Conservation (phyloP, 2,113 vertebrate genomes). For the Papio anubis region DNA sequence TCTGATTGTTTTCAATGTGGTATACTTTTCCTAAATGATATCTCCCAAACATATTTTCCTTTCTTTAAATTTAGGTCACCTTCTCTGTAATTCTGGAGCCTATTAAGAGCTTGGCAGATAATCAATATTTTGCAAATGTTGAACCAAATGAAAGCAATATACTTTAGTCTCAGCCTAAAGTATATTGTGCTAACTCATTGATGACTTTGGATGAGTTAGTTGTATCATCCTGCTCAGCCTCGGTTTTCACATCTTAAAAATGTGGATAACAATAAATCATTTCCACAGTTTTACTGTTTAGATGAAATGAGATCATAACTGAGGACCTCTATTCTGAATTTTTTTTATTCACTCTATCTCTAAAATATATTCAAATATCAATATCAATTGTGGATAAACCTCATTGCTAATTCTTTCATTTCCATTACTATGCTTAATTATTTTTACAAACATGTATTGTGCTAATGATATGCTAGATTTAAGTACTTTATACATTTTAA, state of each 20-base stretch:
- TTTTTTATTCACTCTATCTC: neutral
- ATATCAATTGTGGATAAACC: neutral
- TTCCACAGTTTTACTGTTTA: neutral
- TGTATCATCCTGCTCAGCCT: neutral
- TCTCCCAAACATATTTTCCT: neutral
- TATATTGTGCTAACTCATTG: neutral
- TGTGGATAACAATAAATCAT: neutral
- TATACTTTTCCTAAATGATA: neutral
- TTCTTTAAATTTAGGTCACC: neutral
- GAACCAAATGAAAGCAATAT: neutral
- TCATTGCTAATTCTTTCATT: neutral
- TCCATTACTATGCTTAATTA: neutral
- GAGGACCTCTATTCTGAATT: too few species aligned
- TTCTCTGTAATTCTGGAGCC: neutral
- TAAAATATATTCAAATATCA: neutral
- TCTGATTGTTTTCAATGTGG: neutral
- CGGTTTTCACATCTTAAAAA: neutral
- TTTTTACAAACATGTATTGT: neutral
- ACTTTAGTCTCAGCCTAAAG: neutral
- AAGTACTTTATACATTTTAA: neutral
- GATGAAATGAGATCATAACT: neutral
- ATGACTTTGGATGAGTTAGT: neutral
- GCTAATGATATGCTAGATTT: neutral
- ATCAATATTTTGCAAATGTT: neutral
- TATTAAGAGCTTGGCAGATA: neutral